Evolutionary conservation across 92 coral and sea anemone species (phyloP), one percentile per base, ranked within the genome.

Genomic region (Micromussa lordhowensis): DNA sequence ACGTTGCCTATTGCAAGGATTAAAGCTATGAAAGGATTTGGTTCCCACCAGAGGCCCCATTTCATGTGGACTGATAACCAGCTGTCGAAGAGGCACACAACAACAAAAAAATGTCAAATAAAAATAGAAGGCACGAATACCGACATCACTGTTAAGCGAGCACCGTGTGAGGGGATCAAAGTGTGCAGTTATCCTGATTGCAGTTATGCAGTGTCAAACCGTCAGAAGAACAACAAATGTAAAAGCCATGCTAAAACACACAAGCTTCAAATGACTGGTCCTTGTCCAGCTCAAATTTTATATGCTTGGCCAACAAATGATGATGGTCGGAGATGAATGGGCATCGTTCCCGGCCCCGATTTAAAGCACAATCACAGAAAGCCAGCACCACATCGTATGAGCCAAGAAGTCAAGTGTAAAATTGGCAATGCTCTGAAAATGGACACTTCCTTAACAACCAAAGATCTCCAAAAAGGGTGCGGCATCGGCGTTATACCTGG

Each of bases 101-200:
- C 71, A 29, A 91, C 94, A 22, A 15, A 71, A 19, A 69, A 58
- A 55, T 69, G 79, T 40, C 79, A 86, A 32, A 78, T 82, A 13
- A 68, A 34, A 44, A 58, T 84, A 38, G 87, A 87, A 22, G 84
- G 87, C 34, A 91, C n/a, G n/a, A n/a, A 79, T 11, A 83, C 75
- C 11, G 66, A 77, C 8, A 78, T 93, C 26, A 63, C 66, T 30
- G 19, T 85, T n/a, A n/a, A n/a, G 84, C 77, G 86, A 22, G 92
- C 87, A 51, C 61, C 85, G 24, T 93, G 96, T 58, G 94, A 91
- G 44, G 94, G 96, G 13, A 78, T 88, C 24, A 93, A 93, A 81
- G 78, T 48, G n/a, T 93, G 96, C 75, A 68, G 35, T 30, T 66
- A 17, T 75, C 48, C 78, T 29, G 75, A 80, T n/a, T 90, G 87